phyloP scores from a whole-genome alignment of 1,140 invertebrate species.

The Drosophila ironensis region DNA sequence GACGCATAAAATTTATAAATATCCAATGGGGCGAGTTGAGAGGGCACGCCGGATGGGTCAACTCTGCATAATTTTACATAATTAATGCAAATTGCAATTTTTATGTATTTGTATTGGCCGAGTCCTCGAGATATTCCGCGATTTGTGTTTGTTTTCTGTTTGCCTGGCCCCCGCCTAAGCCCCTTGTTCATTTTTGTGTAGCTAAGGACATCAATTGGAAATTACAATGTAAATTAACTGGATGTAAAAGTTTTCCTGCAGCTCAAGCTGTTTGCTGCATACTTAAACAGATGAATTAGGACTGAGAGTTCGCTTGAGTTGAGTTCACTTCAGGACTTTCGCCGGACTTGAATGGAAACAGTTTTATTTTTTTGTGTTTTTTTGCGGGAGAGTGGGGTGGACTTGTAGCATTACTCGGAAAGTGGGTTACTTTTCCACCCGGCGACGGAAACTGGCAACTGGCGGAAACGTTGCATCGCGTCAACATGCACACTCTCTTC shows the following conservation, averaged over 20 bases:
- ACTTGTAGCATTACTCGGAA: too few relatives aligned
- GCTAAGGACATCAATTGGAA: conserved; percentile 46
- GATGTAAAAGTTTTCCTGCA: conserved; percentile 41
- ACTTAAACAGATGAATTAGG: conserved; percentile 46
- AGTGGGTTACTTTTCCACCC: neutral
- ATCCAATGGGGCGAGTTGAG: conserved; percentile 4
- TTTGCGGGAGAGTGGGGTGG: too few relatives aligned
- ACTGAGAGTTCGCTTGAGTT: conserved; percentile 5
- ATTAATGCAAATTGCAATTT: conserved; percentile 63
- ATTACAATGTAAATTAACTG: conserved; percentile 64
- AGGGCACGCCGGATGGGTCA: conserved; percentile 22
- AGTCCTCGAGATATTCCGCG: conserved; percentile 23
- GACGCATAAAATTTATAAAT: conserved; percentile 70
- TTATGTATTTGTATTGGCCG: conserved; percentile 43
- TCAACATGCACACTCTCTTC: conserved; percentile 39
- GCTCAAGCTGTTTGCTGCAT: conserved; percentile 28
- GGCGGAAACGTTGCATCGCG: conserved; percentile 38
- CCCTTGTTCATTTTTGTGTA: neutral
- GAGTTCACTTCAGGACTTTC: conserved; percentile 3
- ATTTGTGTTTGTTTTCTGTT: conserved; percentile 13
- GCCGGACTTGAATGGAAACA: conserved; percentile 18
- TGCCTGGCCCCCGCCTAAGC: neutral
- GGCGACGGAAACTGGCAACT: conserved; percentile 42
- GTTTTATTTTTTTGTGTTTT: conserved; percentile 8
- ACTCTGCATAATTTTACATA: conserved; percentile 51